Evolutionary conservation across 2,797 vertebrate genomes (phyloP), one percentile per base, ranked within the genome.

Genomic region (Crenuchus spilurus): DNA sequence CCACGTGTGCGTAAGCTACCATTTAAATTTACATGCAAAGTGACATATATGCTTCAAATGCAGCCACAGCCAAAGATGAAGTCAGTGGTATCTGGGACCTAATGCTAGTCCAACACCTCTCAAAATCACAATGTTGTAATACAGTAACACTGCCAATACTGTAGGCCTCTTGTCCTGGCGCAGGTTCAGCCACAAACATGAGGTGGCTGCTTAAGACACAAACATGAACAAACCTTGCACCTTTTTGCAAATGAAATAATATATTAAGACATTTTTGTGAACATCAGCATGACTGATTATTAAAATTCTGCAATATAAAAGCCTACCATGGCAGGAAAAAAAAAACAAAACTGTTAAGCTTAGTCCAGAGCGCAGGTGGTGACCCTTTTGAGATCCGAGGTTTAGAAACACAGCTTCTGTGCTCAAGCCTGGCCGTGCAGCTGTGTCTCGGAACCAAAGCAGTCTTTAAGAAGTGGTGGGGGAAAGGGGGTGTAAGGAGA

Each of bases 261-360:
- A 91, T 86, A 86, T 92, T 91, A 93, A 92, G 91, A 93, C 88
- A 84, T 90, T 89, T 90, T 16, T 51, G 87, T 90, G 91, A 88
- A 75, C 72, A 82, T 91, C 87, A 87, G 90, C 89, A 88, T 88
- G 75, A 82, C 73, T 65, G 81, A 84, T 84, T 78, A 84, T 83
- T 83, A 79, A 80, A 83, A 82, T 73, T 74, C 78, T 73, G 84
- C 80, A 57, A 83, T 84, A 84, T 79, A 87, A 86, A 85, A 86
- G 80, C 78, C 79, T 83, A 82, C 49, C 57, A 70, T 70, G 70
- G 75, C 81, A 77, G 51, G 54, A 70, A 61, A 67, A 28, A 75
- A 51, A 60, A 44, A 58, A 20, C 9, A 64, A 60, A 66, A 64
- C 1, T 7, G 28, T 70, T 52, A 78, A 72, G 78, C 58, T 39